These are phyloP conservation scores for Parotia lawesii DNA, from an alignment of 2,113 vertebrate species.

Conservation along the genomic window DNA sequence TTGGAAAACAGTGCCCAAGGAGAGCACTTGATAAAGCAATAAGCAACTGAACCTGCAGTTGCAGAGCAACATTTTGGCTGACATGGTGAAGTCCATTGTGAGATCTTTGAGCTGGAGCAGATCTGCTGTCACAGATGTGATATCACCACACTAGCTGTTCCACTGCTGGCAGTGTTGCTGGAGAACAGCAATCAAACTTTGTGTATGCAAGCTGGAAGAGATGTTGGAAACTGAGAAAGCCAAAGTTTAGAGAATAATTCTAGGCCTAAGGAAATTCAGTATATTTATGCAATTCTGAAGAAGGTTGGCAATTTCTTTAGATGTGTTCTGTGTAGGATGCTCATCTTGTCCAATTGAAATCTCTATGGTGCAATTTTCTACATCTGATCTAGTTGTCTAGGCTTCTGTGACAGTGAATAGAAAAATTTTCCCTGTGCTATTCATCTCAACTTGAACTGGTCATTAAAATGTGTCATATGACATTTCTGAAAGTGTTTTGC, in stretches of 20 bases:
- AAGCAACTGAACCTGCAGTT: background rate
- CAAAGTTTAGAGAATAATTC: background rate
- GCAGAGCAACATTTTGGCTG: background rate
- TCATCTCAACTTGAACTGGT: background rate
- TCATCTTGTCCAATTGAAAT: background rate
- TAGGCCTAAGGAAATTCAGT: background rate
- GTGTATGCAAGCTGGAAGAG: background rate
- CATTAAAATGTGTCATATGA: background rate
- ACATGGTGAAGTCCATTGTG: rapidly evolving
- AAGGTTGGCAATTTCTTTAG: background rate
- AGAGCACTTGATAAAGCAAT: background rate
- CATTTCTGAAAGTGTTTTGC: background rate
- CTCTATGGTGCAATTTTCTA: background rate
- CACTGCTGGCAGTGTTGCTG: background rate
- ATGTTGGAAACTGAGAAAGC: background rate
- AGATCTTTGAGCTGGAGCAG: background rate
- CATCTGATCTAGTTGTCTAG: background rate
- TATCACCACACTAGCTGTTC: background rate
- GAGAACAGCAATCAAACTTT: background rate
- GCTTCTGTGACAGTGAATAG: background rate
- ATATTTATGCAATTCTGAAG: background rate
- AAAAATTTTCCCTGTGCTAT: background rate
- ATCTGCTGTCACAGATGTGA: background rate
- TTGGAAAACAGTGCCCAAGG: background rate
- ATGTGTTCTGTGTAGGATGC: background rate